Percentiles rank a stretch among this genome's conserved stretches.
Evolutionary conservation across 2,797 vertebrate species (phyloP).

Genomic region (Trachurus trachurus): DNA sequence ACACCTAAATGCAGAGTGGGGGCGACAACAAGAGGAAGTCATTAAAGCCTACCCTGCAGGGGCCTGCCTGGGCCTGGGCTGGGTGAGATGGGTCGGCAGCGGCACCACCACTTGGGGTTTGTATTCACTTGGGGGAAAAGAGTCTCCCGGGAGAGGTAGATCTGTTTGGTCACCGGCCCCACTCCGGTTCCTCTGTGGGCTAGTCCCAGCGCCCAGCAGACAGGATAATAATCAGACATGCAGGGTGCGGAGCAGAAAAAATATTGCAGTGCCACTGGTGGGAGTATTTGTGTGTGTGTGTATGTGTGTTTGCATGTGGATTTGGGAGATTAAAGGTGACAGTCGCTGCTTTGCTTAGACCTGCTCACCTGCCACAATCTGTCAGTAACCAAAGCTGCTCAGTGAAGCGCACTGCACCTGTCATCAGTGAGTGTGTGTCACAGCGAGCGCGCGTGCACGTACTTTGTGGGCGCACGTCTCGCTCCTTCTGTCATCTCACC

Average conservation of each 20-base stretch:
- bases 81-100: conserved; percentile 61
- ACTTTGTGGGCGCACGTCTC: conserved; percentile 40
- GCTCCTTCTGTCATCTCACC: conserved; percentile 49
- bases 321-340: conserved; percentile 83
- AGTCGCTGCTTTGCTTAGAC: conserved; percentile 79
- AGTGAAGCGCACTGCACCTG: conserved; percentile 73
- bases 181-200: conserved; percentile 47
- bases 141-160: conserved; percentile 56
- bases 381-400: conserved; percentile 81
- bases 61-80: conserved; percentile 61
- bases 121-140: conserved; percentile 40
- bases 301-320: conserved; percentile 48
- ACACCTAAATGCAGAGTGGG: conserved; percentile 73
- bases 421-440: conserved; percentile 67
- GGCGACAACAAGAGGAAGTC: conserved; percentile 78
- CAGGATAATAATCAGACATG: conserved; percentile 79
- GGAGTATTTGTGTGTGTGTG: conserved; percentile 40
- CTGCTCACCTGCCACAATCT: conserved; percentile 83
- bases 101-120: conserved; percentile 48
- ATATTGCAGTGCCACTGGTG: conserved; percentile 47
- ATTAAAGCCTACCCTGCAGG: conserved; percentile 85
- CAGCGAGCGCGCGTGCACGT: neutral
- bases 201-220: conserved; percentile 63
- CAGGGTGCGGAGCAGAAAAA: conserved; percentile 59
- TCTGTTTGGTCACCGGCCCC: conserved; percentile 54